These are phyloP conservation scores for Catocala nupta DNA, from an alignment of 2,888 invertebrate species.

Conservation along the genomic window DNA sequence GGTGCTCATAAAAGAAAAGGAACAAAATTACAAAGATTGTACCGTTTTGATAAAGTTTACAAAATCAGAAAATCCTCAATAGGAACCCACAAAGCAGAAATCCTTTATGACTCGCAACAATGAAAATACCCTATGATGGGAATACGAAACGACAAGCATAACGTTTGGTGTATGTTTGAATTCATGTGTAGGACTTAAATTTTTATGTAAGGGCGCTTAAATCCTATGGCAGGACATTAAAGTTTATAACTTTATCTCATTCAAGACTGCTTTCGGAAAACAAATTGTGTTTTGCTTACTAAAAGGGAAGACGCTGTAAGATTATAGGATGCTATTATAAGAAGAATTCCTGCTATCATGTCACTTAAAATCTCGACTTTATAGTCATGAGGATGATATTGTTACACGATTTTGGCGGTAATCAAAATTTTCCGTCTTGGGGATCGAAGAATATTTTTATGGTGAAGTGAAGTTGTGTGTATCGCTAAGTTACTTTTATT, in stretches of 20 bases:
- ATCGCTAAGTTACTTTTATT: no score
- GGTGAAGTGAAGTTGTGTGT: no score
- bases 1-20: no score
- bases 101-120: not conserved
- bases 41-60: no score
- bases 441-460: no score
- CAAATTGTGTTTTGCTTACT: slow-evolving; percentile 8
- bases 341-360: not conserved
- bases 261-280: slow-evolving; percentile 16
- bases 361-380: not conserved
- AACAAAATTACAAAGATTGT: no score
- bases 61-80: not conserved
- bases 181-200: slow-evolving; percentile 8
- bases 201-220: slow-evolving; percentile 12
- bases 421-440: not conserved
- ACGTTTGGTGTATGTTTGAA: not conserved
- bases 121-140: not conserved
- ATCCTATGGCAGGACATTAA: slow-evolving; percentile 21
- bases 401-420: no score
- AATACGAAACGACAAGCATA: not conserved
- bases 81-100: not conserved
- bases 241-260: slow-evolving; percentile 29
- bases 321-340: not conserved
- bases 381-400: not conserved
- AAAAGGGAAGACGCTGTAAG: not conserved